Conservation (phyloP, 2,888 invertebrate species). For the Megamerina dolium region DNA sequence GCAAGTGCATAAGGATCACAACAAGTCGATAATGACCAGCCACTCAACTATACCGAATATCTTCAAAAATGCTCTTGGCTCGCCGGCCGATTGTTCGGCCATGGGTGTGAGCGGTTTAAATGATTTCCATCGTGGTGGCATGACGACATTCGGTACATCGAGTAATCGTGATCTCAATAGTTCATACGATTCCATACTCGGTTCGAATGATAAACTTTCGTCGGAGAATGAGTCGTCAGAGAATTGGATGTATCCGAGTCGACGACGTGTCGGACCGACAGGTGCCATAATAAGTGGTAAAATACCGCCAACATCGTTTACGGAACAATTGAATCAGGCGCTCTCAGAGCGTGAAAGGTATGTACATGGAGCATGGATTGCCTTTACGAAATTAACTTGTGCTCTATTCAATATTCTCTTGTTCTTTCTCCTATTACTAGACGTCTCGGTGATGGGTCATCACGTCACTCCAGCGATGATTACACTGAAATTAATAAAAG, state of each 20-base stretch:
- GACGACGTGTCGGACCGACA: slow-evolving; percentile 46
- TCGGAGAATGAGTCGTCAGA: slow-evolving; percentile 43
- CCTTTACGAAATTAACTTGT: not conserved
- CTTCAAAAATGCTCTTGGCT: slow-evolving; percentile 37
- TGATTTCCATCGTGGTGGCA: slow-evolving; percentile 42
- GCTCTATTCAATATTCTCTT: not conserved
- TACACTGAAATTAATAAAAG: slow-evolving; percentile 57
- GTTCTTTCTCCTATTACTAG: slow-evolving; percentile 23
- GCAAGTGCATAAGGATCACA: slow-evolving; percentile 54
- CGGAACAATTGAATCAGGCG: slow-evolving; percentile 82
- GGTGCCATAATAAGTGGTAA: slow-evolving; percentile 39
- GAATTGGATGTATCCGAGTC: slow-evolving; percentile 50
- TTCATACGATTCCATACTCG: slow-evolving; percentile 50
- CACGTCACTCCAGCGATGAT: slow-evolving; percentile 59
- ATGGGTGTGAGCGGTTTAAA: slow-evolving; percentile 25
- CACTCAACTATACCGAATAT: slow-evolving; percentile 42
- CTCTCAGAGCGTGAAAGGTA: slow-evolving; percentile 78
- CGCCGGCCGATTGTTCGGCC: slow-evolving; percentile 32
- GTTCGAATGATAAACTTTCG: slow-evolving; percentile 48
- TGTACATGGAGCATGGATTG: too few relatives aligned
- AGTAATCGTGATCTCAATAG: slow-evolving; percentile 48
- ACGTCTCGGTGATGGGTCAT: slow-evolving; percentile 51
- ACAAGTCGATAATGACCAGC: slow-evolving; percentile 34
- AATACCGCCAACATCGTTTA: slow-evolving; percentile 67
- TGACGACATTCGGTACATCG: slow-evolving; percentile 41